These are phyloP conservation scores for Sycophila sp. DNA, from an alignment of 1,140 invertebrate species.

Conservation along the genomic window DNA sequence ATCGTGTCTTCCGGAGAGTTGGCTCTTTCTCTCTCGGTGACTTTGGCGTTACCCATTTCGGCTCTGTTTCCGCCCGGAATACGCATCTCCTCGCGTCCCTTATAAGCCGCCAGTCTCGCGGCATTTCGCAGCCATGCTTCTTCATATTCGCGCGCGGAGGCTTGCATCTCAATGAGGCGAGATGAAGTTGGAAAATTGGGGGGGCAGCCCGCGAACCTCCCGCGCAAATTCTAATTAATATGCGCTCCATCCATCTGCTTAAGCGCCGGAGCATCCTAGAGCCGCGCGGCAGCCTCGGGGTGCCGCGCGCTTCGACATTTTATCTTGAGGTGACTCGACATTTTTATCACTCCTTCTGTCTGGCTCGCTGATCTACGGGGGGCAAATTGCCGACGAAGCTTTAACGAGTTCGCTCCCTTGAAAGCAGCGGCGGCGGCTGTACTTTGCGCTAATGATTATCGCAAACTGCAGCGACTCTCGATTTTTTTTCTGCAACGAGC, in stretches of 20 bases:
- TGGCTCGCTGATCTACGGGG: not conserved
- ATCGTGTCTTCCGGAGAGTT: conserved; percentile 19
- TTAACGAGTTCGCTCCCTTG: conserved; percentile 23
- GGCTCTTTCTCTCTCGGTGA: not conserved
- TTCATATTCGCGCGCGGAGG: not conserved
- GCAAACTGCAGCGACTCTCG: too few species aligned
- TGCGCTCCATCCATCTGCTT: too few species aligned
- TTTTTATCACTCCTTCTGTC: not conserved
- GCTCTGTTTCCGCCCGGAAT: conserved; percentile 19
- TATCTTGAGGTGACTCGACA: not conserved
- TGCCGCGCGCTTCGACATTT: too few species aligned
- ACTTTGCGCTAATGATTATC: conserved; percentile 1
- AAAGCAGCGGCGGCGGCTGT: not conserved
- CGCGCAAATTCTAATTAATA: conserved; percentile 23
- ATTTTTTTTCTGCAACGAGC: too few species aligned
- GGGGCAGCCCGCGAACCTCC: not conserved
- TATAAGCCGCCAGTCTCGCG: not conserved
- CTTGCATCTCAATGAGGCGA: conserved; percentile 19
- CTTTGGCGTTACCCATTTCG: not conserved
- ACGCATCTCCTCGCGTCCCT: conserved; percentile 15
- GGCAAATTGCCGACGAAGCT: conserved; percentile 15
- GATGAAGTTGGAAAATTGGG: conserved; percentile 7
- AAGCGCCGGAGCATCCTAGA: too few species aligned
- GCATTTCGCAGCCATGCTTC: conserved; percentile 10
- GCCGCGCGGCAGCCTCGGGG: too few species aligned